These are phyloP conservation scores for Nothocercus julius DNA, from an alignment of 2,113 vertebrate genomes.

Conservation along the genomic window DNA sequence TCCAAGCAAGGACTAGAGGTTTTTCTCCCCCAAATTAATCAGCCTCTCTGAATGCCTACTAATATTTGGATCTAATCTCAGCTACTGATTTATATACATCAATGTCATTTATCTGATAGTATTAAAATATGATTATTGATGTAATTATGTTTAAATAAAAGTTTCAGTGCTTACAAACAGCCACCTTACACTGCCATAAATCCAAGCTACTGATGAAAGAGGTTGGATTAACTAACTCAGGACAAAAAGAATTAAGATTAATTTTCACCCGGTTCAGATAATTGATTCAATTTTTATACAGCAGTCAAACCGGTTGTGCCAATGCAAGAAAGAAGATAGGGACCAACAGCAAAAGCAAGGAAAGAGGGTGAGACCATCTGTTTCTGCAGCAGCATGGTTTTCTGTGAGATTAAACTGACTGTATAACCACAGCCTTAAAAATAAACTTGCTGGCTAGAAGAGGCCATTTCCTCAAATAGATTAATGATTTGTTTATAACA, in stretches of 20 bases:
- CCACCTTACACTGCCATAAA: neutral
- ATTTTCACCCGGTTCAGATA: neutral
- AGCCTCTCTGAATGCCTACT: neutral
- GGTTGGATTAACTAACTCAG: neutral
- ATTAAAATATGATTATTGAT: neutral
- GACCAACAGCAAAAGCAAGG: neutral
- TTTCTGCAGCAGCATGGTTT: neutral
- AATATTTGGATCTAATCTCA: neutral
- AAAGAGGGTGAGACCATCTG: neutral
- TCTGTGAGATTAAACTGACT: neutral
- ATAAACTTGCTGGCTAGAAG: conserved; percentile 10
- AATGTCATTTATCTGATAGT: neutral
- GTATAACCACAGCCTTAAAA: neutral
- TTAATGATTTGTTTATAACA: conserved; percentile 28
- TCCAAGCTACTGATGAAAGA: neutral
- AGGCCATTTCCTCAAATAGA: conserved; percentile 9
- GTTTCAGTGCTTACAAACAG: neutral
- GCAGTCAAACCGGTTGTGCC: neutral
- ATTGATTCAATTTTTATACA: neutral
- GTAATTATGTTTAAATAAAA: neutral
- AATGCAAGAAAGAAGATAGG: neutral
- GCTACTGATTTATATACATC: neutral
- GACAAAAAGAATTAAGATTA: neutral
- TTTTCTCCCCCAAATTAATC: neutral
- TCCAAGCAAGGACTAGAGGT: neutral